phyloP scores from a whole-genome alignment of 2,797 vertebrate species.

The Hirundo rustica region DNA sequence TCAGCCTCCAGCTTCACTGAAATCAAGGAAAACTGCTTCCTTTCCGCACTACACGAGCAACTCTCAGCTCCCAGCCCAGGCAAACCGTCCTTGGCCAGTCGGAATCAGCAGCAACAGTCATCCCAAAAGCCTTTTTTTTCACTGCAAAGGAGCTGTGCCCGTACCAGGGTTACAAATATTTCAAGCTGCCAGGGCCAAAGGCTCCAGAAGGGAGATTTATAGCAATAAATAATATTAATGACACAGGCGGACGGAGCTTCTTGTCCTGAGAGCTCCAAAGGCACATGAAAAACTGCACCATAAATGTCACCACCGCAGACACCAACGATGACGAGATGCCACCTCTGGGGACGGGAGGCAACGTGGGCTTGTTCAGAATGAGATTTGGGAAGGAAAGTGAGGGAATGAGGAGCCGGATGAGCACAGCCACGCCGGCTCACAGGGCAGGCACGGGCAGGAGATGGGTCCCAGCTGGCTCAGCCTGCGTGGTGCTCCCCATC shows the following conservation, averaged over 20 bases:
- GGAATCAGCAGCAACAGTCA: neutral
- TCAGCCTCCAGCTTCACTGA: neutral
- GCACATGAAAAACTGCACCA: slow-evolving; percentile 66
- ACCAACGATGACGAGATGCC: slow-evolving; percentile 53
- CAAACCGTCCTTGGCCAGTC: slow-evolving; percentile 7
- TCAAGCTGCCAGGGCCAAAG: slow-evolving; percentile 61
- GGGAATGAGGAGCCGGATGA: neutral
- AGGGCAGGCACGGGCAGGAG: neutral
- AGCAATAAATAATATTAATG: slow-evolving; percentile 68
- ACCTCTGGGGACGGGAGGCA: slow-evolving; percentile 41
- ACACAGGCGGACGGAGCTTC: slow-evolving; percentile 51
- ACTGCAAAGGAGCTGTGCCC: slow-evolving; percentile 18
- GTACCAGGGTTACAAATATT: slow-evolving; percentile 50
- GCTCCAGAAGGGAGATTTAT: slow-evolving; percentile 64
- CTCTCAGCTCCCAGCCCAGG: neutral
- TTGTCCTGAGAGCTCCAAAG: slow-evolving; percentile 66
- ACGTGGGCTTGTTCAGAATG: slow-evolving; percentile 8
- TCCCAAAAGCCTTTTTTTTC: neutral
- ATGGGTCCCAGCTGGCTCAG: neutral
- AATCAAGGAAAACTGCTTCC: neutral
- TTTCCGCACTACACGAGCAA: neutral
- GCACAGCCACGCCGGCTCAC: neutral
- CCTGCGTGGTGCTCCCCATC: neutral
- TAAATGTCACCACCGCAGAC: slow-evolving; percentile 63
- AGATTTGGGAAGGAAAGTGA: neutral